A percentile compares a stretch with the other conserved stretches of the same genome.
phyloP scores from a whole-genome alignment of 2,113 vertebrate species.

The Coptodon bakossiorum region DNA sequence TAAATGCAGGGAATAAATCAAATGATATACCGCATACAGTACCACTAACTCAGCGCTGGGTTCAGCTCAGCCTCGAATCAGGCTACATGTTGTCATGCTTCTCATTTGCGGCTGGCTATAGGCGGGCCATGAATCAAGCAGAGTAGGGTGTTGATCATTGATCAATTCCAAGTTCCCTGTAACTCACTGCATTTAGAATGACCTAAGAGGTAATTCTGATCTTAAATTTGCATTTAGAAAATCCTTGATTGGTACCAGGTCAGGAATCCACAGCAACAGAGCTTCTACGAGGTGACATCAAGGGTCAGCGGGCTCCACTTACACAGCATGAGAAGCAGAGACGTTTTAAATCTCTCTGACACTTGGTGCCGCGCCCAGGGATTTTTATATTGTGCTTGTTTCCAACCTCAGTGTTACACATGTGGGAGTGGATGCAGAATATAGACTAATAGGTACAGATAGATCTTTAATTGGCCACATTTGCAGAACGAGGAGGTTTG shows the following conservation, averaged over 20 bases:
- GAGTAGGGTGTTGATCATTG: slow-evolving; percentile 1
- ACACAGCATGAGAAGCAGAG: slow-evolving; percentile 33
- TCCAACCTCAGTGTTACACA: neutral
- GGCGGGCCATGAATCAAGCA: slow-evolving; percentile 16
- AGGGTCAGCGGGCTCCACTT: slow-evolving; percentile 38
- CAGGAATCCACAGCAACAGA: neutral
- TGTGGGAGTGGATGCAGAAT: neutral
- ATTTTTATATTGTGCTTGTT: slow-evolving; percentile 7
- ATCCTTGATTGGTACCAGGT: slow-evolving; percentile 52
- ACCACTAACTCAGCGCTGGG: neutral
- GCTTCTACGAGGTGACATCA: slow-evolving; percentile 4
- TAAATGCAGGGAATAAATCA: slow-evolving; percentile 14
- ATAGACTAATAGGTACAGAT: slow-evolving; percentile 8
- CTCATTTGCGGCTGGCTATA: neutral
- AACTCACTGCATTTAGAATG: neutral
- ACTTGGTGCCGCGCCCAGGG: slow-evolving; percentile 35
- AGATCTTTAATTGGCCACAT: neutral
- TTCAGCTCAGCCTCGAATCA: neutral
- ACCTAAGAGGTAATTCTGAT: slow-evolving; percentile 33
- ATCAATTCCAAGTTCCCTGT: slow-evolving; percentile 21
- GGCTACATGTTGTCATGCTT: neutral
- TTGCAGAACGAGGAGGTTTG: neutral
- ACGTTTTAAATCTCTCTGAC: slow-evolving; percentile 45
- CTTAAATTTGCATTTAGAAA: slow-evolving; percentile 12
- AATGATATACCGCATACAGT: neutral